phyloP scores from a whole-genome alignment of 2,113 vertebrate species.

The Geothlypis trichas region DNA sequence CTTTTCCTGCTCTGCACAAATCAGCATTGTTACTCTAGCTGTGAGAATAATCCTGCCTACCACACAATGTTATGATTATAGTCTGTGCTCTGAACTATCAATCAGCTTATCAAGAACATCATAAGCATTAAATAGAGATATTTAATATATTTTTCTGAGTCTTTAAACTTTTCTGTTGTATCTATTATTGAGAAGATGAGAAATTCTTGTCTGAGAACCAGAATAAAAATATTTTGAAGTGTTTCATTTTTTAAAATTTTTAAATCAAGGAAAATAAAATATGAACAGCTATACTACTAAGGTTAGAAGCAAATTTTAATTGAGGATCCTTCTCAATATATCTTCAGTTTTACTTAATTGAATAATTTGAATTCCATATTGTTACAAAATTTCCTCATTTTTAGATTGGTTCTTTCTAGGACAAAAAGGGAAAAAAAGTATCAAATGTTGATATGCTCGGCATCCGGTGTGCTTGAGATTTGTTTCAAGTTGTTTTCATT shows the following conservation, averaged over 20 bases:
- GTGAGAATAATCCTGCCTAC: neutral
- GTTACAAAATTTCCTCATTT: neutral
- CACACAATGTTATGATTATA: neutral
- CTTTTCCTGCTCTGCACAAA: neutral
- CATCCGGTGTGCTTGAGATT: neutral
- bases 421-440: neutral
- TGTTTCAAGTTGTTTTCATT: neutral
- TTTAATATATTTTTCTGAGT: neutral
- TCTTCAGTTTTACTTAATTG: neutral
- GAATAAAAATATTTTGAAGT: neutral
- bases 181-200: neutral
- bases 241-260: neutral
- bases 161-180: neutral
- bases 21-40: neutral
- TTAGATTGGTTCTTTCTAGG: neutral
- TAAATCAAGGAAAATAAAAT: neutral
- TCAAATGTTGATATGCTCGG: neutral
- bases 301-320: neutral
- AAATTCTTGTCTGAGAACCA: neutral
- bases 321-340: neutral
- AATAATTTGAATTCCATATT: neutral
- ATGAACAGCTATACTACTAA: neutral
- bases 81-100: slow-evolving; percentile 7
- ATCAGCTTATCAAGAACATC: neutral
- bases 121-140: neutral